phyloP scores from a whole-genome alignment of 2,888 invertebrate genomes.

The Andrena chrysosceles region DNA sequence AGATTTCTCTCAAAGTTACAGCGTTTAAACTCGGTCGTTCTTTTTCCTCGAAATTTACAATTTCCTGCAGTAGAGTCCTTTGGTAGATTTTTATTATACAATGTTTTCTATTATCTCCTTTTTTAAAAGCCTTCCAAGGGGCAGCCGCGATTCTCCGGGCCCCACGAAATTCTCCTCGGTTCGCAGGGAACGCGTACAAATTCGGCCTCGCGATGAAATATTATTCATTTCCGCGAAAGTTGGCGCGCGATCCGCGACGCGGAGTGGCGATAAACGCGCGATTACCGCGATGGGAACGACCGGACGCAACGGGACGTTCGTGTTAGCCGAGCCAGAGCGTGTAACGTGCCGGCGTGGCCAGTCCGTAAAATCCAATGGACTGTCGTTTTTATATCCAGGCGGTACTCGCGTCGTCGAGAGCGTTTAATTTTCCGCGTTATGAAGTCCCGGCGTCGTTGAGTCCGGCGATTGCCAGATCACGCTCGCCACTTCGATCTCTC shows the following conservation, averaged over 20 bases:
- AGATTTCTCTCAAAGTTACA: background rate
- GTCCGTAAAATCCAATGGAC: slow-evolving; percentile 77
- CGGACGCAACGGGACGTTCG: slow-evolving; percentile 59
- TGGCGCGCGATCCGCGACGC: slow-evolving; percentile 52
- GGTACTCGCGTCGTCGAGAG: slow-evolving; percentile 67
- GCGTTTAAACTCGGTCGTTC: background rate
- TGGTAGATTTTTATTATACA: too few species aligned
- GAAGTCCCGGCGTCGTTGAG: slow-evolving; percentile 39
- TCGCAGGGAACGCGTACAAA: background rate
- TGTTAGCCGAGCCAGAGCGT: slow-evolving; percentile 34
- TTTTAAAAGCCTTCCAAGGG: too few species aligned
- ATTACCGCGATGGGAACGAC: slow-evolving; percentile 77
- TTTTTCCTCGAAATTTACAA: background rate
- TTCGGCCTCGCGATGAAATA: slow-evolving; percentile 36
- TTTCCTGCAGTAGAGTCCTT: background rate
- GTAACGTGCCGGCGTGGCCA: slow-evolving; percentile 57
- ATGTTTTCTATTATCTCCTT: too few species aligned
- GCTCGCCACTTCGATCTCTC: slow-evolving; percentile 29
- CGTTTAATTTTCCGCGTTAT: slow-evolving; percentile 68
- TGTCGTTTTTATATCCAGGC: slow-evolving; percentile 72
- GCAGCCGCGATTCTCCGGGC: too few species aligned
- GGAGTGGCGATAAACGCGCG: slow-evolving; percentile 75
- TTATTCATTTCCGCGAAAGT: slow-evolving; percentile 41
- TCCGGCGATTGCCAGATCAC: slow-evolving; percentile 24
- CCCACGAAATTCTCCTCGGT: background rate